Evolutionary conservation across 2,888 invertebrate species (phyloP), one percentile per base, ranked within the genome.

Genomic region (Beris chalybata): DNA sequence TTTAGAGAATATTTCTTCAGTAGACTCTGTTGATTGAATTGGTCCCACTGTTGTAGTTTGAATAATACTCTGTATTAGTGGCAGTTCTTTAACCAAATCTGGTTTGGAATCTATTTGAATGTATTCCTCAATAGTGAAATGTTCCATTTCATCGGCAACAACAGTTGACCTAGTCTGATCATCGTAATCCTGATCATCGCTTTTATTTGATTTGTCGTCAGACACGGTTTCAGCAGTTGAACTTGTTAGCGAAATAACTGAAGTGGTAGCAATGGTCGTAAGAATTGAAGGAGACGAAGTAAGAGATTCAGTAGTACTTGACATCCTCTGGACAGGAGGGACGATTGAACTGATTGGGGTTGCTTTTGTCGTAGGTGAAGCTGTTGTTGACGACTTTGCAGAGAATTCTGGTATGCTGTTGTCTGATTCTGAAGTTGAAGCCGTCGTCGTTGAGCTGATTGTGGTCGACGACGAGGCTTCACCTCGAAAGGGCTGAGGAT

Each of bases 41-140:
- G 38, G 38, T 38, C 13, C 55, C 6, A 15, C 43, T 4, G 43
- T 56, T 3, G 9, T 7, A n/a, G 55, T 12, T 30, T 53, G 53
- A 11, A 11, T 15, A 6, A 43, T 56, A 9, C 15, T 38, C 6
- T n/a, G 43, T 4, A 56, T 15, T 5, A 70, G 43, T 11, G 71
- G 31, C 1, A 70, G 68, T 47, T 73, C 71, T 15, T 70, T 55
- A 44, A 65, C 53, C 7, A 71, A 54, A 7, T 70, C 70, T n/a
- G 70, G 59, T 22, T 67, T 64, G 1, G 71, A n/a, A 29, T 69
- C 53, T 31, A 55, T 43, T 9, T 54, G 66, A 6, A 30, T 47
- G 13, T 47, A 31, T 13, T 56, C 65, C 9, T 66, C 67, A 1
- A 66, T 63, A 31, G 67, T 65, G 12, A 71, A 30, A 9, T 65